Conservation (phyloP, 1,140 invertebrate genomes). For the Littorina saxatilis region DNA sequence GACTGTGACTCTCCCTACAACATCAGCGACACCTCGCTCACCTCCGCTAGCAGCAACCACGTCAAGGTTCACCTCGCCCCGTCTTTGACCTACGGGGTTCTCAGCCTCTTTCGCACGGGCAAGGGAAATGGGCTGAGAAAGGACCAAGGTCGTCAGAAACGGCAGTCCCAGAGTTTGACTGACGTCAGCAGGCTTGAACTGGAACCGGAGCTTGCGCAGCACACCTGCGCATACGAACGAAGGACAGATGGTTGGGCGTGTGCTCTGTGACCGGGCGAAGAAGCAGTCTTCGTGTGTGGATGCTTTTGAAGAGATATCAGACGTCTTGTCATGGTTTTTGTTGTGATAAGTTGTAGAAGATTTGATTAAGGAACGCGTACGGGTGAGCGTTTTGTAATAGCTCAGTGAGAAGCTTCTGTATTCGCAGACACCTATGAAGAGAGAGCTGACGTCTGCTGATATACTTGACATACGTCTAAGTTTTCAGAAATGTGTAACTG, state of each 20-base stretch:
- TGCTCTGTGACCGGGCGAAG: background rate
- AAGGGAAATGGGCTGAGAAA: background rate
- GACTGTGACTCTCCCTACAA: slow-evolving; percentile 32
- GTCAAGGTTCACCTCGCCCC: slow-evolving; percentile 31
- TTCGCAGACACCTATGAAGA: too few relatives aligned
- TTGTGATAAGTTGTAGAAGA: background rate
- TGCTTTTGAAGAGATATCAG: background rate
- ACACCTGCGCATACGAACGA: background rate
- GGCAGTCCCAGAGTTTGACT: slow-evolving; percentile 27
- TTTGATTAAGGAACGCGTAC: background rate
- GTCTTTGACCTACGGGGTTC: slow-evolving; percentile 30
- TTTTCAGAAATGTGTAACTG: too few relatives aligned
- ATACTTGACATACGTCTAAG: too few relatives aligned
- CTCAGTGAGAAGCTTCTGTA: too few relatives aligned
- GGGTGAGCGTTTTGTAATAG: background rate
- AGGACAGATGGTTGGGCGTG: background rate
- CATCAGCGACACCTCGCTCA: slow-evolving; percentile 24
- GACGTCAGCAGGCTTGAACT: slow-evolving; percentile 19
- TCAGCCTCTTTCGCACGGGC: slow-evolving; percentile 16
- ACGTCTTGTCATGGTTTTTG: background rate
- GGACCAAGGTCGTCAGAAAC: slow-evolving; percentile 1
- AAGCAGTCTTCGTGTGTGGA: background rate
- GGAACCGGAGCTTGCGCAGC: background rate
- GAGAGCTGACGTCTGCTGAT: too few relatives aligned
- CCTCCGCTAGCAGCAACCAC: background rate